Base-by-base conservation (phyloP, 2,888 invertebrate genomes). In the Hipparchia sbordonii region DNA sequence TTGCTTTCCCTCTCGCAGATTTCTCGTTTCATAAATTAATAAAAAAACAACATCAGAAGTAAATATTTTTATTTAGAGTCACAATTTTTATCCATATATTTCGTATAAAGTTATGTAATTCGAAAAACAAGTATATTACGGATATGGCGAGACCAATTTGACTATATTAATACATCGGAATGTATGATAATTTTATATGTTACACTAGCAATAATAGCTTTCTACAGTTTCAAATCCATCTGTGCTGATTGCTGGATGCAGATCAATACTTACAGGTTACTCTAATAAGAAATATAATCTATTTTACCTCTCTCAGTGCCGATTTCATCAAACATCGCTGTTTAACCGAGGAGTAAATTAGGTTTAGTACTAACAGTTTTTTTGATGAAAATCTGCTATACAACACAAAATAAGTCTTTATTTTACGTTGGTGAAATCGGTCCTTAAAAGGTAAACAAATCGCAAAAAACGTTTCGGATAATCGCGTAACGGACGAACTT, bases 201-300 rank as follows among this genome's bases (percentile, higher is more conserved):
- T n/a, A 67, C 57, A 67, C 59, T 67, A 67, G 6, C 46, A 48
- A 67, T 67, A 23, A 67, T 59, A 67, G 79, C 79, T 80, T 76
- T 77, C 86, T 89, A 89, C 84, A 75, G 75, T 81, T 85, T 89
- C 89, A 89, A 89, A 89, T 89, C 89, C 89, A 74, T 88, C 83
- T 82, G 89, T 89, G 89, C 89, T 59, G 66, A 62, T 67, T 67
- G 72, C 70, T 71, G 48, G 57, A 68, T 51, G 56, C 67, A 73
- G 59, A 39, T 71, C 8, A 67, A 45, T 69, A 67, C 48, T 52
- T 72, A 72, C 52, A 63, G 67, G 8, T 62, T 66, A 61, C 33
- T 70, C 51, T 67, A 13, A 54, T 51, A 7, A 48, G 6, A 8
- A 48, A 48, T 48, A 48, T 39, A 39, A 39, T 39, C 39, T 39